Evolutionary conservation across 2,797 vertebrate species (phyloP).

Genomic region (Sebastes kiyomatsui): DNA sequence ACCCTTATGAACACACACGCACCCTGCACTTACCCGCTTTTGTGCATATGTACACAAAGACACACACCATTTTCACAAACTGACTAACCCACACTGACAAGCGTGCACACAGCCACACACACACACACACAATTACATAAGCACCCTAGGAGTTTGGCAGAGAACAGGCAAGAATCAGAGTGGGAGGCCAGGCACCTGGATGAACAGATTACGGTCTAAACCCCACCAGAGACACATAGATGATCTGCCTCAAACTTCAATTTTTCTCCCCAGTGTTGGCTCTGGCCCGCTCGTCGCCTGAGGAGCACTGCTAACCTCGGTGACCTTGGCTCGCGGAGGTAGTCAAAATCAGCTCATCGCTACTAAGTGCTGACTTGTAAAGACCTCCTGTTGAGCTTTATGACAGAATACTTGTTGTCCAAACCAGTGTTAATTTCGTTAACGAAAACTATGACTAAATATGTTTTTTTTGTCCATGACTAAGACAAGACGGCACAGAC

Average conservation of each 20-base stretch:
- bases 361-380: slow-evolving; percentile 28
- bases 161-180: slow-evolving; percentile 71
- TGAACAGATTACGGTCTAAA: slow-evolving; percentile 78
- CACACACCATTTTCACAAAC: slow-evolving; percentile 60
- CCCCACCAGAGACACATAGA: slow-evolving; percentile 76
- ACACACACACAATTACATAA: slow-evolving; percentile 72
- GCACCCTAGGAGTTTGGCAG: slow-evolving; percentile 77
- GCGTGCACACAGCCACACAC: not conserved
- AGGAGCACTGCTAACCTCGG: slow-evolving; percentile 53
- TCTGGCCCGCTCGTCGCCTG: slow-evolving; percentile 53
- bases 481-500: not conserved
- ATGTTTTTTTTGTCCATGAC: not conserved
- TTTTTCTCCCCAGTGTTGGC: slow-evolving; percentile 64
- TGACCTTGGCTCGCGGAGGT: slow-evolving; percentile 58
- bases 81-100: slow-evolving; percentile 60
- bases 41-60: slow-evolving; percentile 66
- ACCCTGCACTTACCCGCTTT: slow-evolving; percentile 74
- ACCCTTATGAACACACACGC: slow-evolving; percentile 73
- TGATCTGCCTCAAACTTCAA: slow-evolving; percentile 69
- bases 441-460: not conserved
- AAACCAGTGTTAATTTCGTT: not conserved
- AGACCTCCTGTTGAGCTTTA: slow-evolving; percentile 34
- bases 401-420: slow-evolving; percentile 15
- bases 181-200: slow-evolving; percentile 79
- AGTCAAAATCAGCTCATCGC: slow-evolving; percentile 45